Evolutionary conservation across 2,113 vertebrate species (phyloP), one percentile per base, ranked within the genome.

Genomic region (Nesoenas mayeri): DNA sequence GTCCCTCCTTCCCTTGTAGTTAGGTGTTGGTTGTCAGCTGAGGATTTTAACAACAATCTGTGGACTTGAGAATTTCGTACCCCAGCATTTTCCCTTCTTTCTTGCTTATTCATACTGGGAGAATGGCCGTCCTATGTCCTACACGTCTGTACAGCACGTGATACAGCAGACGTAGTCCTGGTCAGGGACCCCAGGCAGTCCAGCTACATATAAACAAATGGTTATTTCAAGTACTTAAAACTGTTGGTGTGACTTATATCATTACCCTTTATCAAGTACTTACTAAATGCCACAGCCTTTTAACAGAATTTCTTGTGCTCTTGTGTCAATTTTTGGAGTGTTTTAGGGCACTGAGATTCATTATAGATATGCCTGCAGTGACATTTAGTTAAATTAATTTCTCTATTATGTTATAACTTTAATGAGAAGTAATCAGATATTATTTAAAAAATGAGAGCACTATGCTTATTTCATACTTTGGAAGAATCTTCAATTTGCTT

Each of bases 331-430:
- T 92, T 85, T 56, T 89, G 7, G 60, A 94, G 88, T 88, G 67
- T 38, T 90, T 91, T 82, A 90, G 71, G 75, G 82, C 72, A 93
- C 42, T 38, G 50, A 85, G 64, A 89, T 94, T 95, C 71, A 96
- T 95, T 94, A 95, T 12, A 88, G 74, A 85, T 73, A 96, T 2
- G 47, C 71, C n/a, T 89, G 82, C 56, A 42, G 67, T 91, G 89
- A 77, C 81, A 95, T 92, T 88, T 93, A 32, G 42, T 88, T 94
- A 96, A 96, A 96, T 95, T 91, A 85, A 93, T 96, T 96, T 90
- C 69, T 91, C 31, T 85, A 51, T 93, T 94, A 89, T 90, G 60
- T 85, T 79, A 85, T 79, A 93, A 85, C 51, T 94, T 95, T 79
- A 93, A 88, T 83, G 32, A 95, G 74, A 90, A 89, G 51, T 34